Evolutionary conservation across 35 echinoderm and acorn worm genomes (phyloP), one percentile per base, ranked within the genome.

Genomic region (Patiria miniata): DNA sequence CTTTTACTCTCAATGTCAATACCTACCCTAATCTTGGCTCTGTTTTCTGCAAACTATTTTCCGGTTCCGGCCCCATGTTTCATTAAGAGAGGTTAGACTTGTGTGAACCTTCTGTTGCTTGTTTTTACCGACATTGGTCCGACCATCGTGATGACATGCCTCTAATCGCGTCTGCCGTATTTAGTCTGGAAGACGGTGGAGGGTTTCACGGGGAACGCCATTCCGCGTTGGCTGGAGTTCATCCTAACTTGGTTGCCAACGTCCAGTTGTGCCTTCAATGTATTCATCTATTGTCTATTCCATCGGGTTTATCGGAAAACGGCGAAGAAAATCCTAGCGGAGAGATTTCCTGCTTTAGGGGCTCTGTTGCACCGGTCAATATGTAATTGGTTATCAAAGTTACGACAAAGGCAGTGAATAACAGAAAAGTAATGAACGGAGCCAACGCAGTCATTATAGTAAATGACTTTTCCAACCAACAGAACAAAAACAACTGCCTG

Each of bases 261-360:
- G 3, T 32, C 26, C 26, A 73, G 29, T 9, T 26, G 65, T 9
- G 34, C 34, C 10, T 30, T 73, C 15, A 73, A 73, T 73, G 65
- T 73, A 23, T 73, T 73, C 65, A 73, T 73, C 65, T 73, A 73
- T 23, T 22, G 65, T 36, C 65, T 73, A 14, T 73, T 73, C 26
- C 21, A 73, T 30, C 8, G 34, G 65, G 21, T 34, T 73, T 73
- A 32, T 36, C 65, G 65, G 1, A 18, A 73, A 1, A 34, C 34
- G 30, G 65, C 65, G 1, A 73, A 73, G 34, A 36, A 34, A 30
- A 73, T 73, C 65, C 7, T 73, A 12, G 0, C 34, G 8, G 65
- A 34, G 65, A 7, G 65, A 73, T 73, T 36, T 73, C 26, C 23
- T 73, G 65, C 9, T 73, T 18, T 8, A 36, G 29, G 34, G 14